Conservation (phyloP, 53 echinoderm and acorn worm species). For the Holothuria leucospilota region DNA sequence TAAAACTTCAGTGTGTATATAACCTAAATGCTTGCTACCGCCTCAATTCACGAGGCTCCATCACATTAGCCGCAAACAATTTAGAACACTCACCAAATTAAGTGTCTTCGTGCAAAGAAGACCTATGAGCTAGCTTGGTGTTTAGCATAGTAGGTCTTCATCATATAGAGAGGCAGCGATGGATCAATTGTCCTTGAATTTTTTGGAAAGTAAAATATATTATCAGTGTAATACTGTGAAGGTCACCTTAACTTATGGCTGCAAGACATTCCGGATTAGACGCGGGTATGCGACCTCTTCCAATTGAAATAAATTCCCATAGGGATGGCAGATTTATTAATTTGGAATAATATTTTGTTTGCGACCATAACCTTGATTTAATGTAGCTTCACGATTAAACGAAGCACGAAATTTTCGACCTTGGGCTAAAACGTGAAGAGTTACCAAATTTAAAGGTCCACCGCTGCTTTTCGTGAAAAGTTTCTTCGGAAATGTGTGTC, state of each 20-base stretch:
- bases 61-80: too few relatives aligned
- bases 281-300: neutral
- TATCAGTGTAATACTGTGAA: slow-evolving; percentile 9
- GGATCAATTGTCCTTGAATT: slow-evolving; percentile 8
- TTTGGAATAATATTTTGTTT: slow-evolving; percentile 35
- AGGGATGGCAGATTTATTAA: slow-evolving; percentile 16
- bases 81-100: too few relatives aligned
- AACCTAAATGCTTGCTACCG: too few relatives aligned
- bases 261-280: slow-evolving; percentile 24
- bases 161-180: too few relatives aligned
- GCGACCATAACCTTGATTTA: neutral
- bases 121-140: too few relatives aligned
- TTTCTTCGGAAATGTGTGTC: too few relatives aligned
- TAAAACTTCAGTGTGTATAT: too few relatives aligned
- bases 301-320: neutral
- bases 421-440: slow-evolving; percentile 15
- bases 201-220: neutral
- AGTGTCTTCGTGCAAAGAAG: too few relatives aligned
- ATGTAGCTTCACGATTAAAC: slow-evolving; percentile 17
- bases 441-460: too few relatives aligned
- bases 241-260: slow-evolving; percentile 28
- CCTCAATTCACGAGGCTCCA: too few relatives aligned
- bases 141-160: too few relatives aligned
- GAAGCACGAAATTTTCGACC: slow-evolving; percentile 6
- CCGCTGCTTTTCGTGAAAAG: too few relatives aligned